phyloP scores from a whole-genome alignment of 64 coral and sea anemone genomes.

The Pocillopora damicornis region DNA sequence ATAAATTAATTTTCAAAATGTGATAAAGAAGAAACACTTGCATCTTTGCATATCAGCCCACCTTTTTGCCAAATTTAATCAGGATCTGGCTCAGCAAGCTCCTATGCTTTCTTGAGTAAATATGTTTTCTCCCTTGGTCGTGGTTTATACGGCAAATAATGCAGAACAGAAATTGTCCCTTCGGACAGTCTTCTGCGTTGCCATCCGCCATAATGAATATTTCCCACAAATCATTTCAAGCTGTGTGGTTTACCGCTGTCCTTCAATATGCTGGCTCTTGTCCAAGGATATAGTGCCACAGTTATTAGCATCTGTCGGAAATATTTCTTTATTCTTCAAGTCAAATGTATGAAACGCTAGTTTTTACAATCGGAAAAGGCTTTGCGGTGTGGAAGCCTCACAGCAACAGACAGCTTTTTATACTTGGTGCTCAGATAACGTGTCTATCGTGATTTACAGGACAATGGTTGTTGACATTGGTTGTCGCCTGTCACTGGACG shows the following conservation, averaged over 20 bases:
- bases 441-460: neutral
- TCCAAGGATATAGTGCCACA: neutral
- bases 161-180: slow-evolving; percentile 55
- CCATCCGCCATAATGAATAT: slow-evolving; percentile 55
- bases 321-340: neutral
- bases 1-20: neutral
- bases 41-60: neutral
- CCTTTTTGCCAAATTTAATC: slow-evolving; percentile 81
- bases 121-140: slow-evolving; percentile 84
- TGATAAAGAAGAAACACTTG: neutral
- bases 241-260: neutral
- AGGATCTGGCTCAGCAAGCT: slow-evolving; percentile 45
- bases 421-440: neutral
- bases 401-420: neutral
- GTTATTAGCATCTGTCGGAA: neutral
- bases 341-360: neutral
- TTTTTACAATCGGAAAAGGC: neutral
- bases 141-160: slow-evolving; percentile 78
- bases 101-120: slow-evolving; percentile 78
- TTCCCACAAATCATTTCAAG: slow-evolving; percentile 22
- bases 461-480: neutral
- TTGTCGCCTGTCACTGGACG: neutral
- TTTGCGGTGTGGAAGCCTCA: neutral
- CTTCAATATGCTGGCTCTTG: neutral
- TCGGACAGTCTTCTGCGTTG: slow-evolving; percentile 41